Percentiles rank a stretch among this genome's conserved stretches.
phyloP scores from a whole-genome alignment of 1,140 invertebrate genomes.

The Drosophila littoralis region DNA sequence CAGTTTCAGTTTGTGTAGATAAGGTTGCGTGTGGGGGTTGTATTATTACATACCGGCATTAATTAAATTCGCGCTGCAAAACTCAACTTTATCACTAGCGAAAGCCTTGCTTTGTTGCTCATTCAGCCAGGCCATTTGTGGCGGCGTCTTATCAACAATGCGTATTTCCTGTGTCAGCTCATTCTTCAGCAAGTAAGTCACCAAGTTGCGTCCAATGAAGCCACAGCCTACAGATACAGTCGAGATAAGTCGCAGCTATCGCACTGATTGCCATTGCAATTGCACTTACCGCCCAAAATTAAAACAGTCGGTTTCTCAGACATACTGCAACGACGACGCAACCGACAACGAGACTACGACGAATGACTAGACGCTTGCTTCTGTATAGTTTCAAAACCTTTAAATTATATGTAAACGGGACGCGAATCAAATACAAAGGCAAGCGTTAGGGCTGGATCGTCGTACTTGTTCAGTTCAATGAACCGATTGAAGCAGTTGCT shows the following conservation, averaged over 20 bases:
- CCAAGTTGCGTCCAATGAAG: conserved; percentile 95
- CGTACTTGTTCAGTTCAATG: not conserved
- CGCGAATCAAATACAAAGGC: conserved; percentile 22
- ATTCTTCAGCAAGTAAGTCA: conserved; percentile 92
- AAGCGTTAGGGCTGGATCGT: conserved; percentile 11
- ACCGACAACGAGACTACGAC: conserved; percentile 42
- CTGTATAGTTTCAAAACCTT: conserved; percentile 28
- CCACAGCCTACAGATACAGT: conserved; percentile 89
- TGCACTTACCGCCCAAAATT: conserved; percentile 80
- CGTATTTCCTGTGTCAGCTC: conserved; percentile 90
- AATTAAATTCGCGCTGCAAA: conserved; percentile 95
- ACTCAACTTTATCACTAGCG: conserved; percentile 91
- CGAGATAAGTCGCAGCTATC: conserved; percentile 21
- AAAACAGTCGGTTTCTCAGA: conserved; percentile 81
- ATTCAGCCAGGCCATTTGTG: conserved; percentile 95
- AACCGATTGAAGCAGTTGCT: not conserved
- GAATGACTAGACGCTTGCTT: conserved; percentile 43
- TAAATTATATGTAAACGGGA: conserved; percentile 28
- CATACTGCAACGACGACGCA: conserved; percentile 63
- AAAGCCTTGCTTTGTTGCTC: conserved; percentile 89
- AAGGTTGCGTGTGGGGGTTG: conserved; percentile 20
- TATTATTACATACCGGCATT: conserved; percentile 89
- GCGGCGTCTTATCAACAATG: conserved; percentile 96
- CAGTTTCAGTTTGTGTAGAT: conserved; percentile 45
- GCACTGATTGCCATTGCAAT: not conserved